Conservation (phyloP, 2,113 vertebrate species). For the Ardeotis arabs region DNA sequence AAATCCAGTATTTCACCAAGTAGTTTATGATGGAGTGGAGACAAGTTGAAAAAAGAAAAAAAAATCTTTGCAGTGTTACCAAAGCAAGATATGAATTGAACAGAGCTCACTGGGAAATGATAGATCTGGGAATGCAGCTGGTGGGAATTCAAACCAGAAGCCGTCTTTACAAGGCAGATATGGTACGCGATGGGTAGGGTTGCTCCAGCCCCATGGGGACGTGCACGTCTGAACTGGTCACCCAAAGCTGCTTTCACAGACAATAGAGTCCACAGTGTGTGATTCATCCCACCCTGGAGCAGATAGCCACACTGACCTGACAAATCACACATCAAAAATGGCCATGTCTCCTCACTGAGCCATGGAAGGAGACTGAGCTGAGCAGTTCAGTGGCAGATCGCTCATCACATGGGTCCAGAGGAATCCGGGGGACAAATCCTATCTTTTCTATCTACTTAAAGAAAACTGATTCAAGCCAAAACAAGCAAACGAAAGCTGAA, state of each 20-base stretch:
- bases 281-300: not conserved
- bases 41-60: not conserved
- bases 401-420: not conserved
- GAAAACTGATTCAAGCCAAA: not conserved
- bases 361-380: not conserved
- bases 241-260: not conserved
- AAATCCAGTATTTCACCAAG: not conserved
- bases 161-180: not conserved
- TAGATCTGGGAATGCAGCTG: not conserved
- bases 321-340: not conserved
- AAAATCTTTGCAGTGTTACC: not conserved
- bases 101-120: not conserved
- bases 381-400: not conserved
- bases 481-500: not conserved
- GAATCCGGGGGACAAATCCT: not conserved
- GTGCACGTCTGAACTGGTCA: rapidly evolving
- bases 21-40: not conserved
- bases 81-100: not conserved
- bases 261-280: not conserved
- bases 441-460: not conserved
- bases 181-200: not conserved
- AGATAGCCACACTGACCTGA: not conserved
- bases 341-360: not conserved
- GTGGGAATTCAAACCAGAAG: not conserved
- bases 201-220: not conserved